These are phyloP conservation scores for Arrhamphus sclerolepis DNA, from an alignment of 2,797 vertebrate genomes.

Conservation along the genomic window DNA sequence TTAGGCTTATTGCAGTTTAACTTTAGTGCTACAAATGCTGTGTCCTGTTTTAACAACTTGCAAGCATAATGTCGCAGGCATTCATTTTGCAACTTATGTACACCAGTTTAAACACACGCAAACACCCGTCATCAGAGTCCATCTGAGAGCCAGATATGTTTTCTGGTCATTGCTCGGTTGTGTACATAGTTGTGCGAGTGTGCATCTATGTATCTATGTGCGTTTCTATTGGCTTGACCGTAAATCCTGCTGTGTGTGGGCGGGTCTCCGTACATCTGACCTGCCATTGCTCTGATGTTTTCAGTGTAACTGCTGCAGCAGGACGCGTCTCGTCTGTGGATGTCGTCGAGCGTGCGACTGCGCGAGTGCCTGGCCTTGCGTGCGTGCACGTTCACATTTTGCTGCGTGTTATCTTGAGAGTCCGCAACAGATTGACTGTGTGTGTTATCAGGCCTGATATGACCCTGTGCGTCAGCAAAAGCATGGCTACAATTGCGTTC, in stretches of 20 bases:
- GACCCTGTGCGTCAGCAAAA: neutral
- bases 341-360: constrained; percentile 19
- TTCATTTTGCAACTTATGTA: neutral
- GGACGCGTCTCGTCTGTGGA: neutral
- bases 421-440: accelerated
- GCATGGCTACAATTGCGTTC: constrained; percentile 1
- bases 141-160: constrained; percentile 53
- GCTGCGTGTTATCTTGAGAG: neutral
- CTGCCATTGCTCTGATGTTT: constrained; percentile 69
- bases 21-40: too few species aligned
- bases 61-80: neutral
- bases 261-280: constrained; percentile 70
- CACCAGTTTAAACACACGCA: neutral
- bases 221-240: neutral
- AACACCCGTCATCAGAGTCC: constrained; percentile 56
- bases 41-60: too few species aligned
- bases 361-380: neutral
- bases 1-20: too few species aligned
- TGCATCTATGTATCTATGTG: constrained; percentile 10
- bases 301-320: constrained; percentile 40
- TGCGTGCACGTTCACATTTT: neutral
- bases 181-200: constrained; percentile 26
- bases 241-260: constrained; percentile 1
- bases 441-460: neutral
- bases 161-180: constrained; percentile 46